Base-by-base conservation (phyloP, 2,113 vertebrate genomes). In the Cathartes aura region DNA sequence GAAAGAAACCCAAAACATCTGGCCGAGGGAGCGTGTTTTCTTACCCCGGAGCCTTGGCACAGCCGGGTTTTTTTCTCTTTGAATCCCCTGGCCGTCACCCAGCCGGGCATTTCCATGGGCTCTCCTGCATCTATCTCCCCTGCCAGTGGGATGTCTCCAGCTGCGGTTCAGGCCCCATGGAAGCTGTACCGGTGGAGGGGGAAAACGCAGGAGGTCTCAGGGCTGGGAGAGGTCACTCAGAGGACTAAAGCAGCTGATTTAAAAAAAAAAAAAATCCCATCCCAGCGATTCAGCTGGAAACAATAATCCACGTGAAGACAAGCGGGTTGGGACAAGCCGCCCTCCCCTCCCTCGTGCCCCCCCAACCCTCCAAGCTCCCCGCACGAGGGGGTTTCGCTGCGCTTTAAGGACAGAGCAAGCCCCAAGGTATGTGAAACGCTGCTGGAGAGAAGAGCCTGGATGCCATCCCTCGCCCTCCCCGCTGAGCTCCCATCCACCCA, bases 381-480 rank as follows among this genome's bases (percentile, higher is more conserved):
- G 1, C 40, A 30, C 7, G 1, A 74, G 47, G 76, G 67, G 30
- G 30, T 87, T 87, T 66, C 56, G 0, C 50, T 21, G 45, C 0
- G 1, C 23, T 94, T n/a, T 59, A n/a, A 90, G 36, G 95, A 68
- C 90, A 95, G 85, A 59, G 64, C 15, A 42, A 71, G 66, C 82
- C 88, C 82, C 48, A 22, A 91, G 88, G 78, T 87, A n/a, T 26
- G 52, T 24, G 88, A 45, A 91, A 45, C 29, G 3, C 92, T 90
- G 92, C 88, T 87, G 94, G 95, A 84, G 88, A 95, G 94, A 20
- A 38, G 56, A 47, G 85, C 58, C 78, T 90, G 96, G 78, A 36
- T 72, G 78, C 32, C 70, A 38, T 36, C 64, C 55, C 70, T 52
- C 30, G 0, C 30, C 36, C 78, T 62, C 74, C 95, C 93, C 1